Conservation (phyloP, 2,888 invertebrate genomes). For the Drosophila yooni region DNA sequence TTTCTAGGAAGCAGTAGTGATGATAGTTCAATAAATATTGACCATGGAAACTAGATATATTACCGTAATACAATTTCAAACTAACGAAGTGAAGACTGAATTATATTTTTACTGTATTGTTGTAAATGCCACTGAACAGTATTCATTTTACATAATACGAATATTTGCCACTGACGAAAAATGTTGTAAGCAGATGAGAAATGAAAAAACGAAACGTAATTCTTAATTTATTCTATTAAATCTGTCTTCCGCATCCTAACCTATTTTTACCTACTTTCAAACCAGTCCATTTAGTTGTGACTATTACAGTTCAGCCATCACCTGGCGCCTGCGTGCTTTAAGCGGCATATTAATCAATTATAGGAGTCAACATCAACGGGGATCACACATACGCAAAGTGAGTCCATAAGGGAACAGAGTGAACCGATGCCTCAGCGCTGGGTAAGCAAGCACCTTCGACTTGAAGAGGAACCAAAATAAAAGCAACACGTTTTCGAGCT, state of each 20-base stretch:
- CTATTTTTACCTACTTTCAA: not conserved
- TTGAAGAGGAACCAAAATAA: constrained; percentile 44
- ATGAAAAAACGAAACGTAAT: not conserved
- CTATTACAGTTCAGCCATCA: constrained; percentile 25
- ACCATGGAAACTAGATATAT: not conserved
- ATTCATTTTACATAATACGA: not conserved
- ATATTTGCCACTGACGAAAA: not conserved
- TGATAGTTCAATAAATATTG: constrained; percentile 2
- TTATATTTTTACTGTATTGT: too few relatives aligned
- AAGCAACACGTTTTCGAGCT: constrained; percentile 63
- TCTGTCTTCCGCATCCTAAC: not conserved
- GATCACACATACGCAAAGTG: constrained; percentile 68
- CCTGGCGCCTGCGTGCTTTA: constrained; percentile 54
- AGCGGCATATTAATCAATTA: constrained; percentile 58
- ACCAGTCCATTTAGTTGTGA: constrained; percentile 23
- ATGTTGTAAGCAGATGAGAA: not conserved
- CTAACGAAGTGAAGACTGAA: not conserved
- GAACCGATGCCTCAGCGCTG: constrained; percentile 11
- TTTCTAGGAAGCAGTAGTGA: constrained; percentile 1
- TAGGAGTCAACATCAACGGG: constrained; percentile 32
- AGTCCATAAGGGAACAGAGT: constrained; percentile 24
- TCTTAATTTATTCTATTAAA: not conserved
- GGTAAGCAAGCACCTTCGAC: constrained; percentile 28
- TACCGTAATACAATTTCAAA: not conserved
- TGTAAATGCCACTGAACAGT: not conserved